phyloP scores from a whole-genome alignment of 2,888 invertebrate genomes.

The Acanthosepion pharaonis region DNA sequence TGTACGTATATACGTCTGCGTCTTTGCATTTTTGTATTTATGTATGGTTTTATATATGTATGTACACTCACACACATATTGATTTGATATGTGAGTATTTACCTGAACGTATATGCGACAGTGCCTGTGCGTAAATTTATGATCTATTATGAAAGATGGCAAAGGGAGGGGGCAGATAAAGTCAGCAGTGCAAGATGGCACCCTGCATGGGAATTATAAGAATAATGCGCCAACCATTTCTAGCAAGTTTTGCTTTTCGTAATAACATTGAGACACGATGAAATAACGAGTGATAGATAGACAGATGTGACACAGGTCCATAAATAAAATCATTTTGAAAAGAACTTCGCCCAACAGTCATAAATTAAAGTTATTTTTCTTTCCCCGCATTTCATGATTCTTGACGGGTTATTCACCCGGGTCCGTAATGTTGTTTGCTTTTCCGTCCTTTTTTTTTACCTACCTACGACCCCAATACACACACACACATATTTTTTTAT shows the following conservation, averaged over 20 bases:
- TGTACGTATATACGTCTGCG: too few relatives aligned
- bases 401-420: not conserved
- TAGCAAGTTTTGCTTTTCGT: not conserved
- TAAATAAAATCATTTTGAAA: not conserved
- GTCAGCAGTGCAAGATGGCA: too few relatives aligned
- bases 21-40: too few relatives aligned
- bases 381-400: not conserved
- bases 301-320: not conserved
- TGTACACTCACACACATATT: too few relatives aligned
- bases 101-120: not conserved
- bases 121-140: not conserved
- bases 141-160: conserved; percentile 1
- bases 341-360: not conserved
- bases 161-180: not conserved
- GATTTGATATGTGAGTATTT: too few relatives aligned
- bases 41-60: too few relatives aligned
- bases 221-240: not conserved
- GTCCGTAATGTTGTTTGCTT: not conserved
- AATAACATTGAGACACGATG: not conserved
- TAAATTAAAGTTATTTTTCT: conserved; percentile 15
- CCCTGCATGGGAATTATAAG: not conserved
- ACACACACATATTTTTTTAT: not conserved
- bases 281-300: not conserved
- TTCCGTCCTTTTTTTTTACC: not conserved
- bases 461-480: too few relatives aligned